Base-by-base conservation (phyloP, 1,140 invertebrate species). In the Heterodera carotae region DNA sequence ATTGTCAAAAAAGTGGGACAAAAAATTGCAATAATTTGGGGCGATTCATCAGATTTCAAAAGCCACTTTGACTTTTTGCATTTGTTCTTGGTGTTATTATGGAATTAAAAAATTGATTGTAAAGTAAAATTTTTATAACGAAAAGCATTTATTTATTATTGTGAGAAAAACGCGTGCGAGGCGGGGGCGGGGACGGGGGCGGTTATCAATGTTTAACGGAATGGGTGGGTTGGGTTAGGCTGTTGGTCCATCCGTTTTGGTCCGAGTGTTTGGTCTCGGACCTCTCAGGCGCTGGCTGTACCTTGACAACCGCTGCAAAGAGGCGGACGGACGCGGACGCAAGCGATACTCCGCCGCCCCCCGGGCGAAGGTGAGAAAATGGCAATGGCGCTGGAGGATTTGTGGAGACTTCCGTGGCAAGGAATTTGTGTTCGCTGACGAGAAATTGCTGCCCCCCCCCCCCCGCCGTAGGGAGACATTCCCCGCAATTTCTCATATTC, bases 141-240 rank as follows among this genome's bases (percentile, higher is more conserved):
- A 36, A 68, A 68, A 29, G 27, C 67, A 68, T 36, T 68, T 29
- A n/a, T n/a, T n/a, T n/a, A n/a, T n/a, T n/a, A n/a, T n/a, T 68
- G 7, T 25, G 5, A 68, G 43, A 31, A 29, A 68, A 68, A 33
- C 29, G 34, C 29, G 22, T 4, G 3, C 1, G 18, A 2, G 67
- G 68, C 29, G 10, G 8, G 10, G 68, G 31, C n/a, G 53, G 15
- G 39, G 39, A 15, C 25, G 68, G 39, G 39, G 53, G 53, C 39
- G 25, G 27, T 34, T 18, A 27, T 31, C 67, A 34, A 8, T 39
- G 39, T 39, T 39, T 39, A 12, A 8, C 39, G 36, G n/a, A n/a
- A n/a, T n/a, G n/a, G n/a, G n/a, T n/a, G n/a, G n/a, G 39, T 8
- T 6, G 39, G 39, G 39, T 43, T 6, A 18, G 48, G 48, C 15